Evolutionary conservation across 2,797 vertebrate species (phyloP), one percentile per base, ranked within the genome.

Genomic region (Podarcis siculus): DNA sequence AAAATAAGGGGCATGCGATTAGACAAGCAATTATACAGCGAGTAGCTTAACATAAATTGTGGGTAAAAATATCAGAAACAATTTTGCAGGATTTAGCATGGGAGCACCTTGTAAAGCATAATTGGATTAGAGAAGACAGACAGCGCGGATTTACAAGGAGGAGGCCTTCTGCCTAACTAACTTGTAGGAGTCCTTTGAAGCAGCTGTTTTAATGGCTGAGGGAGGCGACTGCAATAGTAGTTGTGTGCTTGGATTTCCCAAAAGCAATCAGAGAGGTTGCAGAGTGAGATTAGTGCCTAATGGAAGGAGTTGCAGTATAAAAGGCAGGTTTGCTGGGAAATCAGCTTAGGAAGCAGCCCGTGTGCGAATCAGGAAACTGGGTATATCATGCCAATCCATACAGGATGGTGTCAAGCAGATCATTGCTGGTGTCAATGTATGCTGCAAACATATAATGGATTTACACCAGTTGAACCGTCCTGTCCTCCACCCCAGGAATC

Each of bases 91-190:
- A 92, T 95, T 95, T 95, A 94, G 94, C 80, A 89, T 93, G 89
- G 87, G 93, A 96, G 93, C 94, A 95, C 94, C 95, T 95, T 95
- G 93, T 95, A 95, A 94, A 93, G 93, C 83, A 82, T 95, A 96
- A 96, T 96, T 96, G 95, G 95, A 96, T 95, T 96, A 95, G 93
- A 92, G 89, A 81, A 95, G 94, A 93, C 94, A 95, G 94, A 90
- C 91, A 89, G 94, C 85, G 17, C 25, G 91, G 93, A 95, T 96
- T 95, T 94, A 93, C 92, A 92, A 94, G 94, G 92, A 90, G 94
- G 90, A 94, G 91, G 80, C 93, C 93, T 94, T 95, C 91, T 92
- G 90, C 94, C 92, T 94, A 93, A 93, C 95, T 94, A 94, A 95
- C 94, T 94, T 92, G 89, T 87, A 92, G 91, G 91, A 95, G 92